Evolutionary conservation across 2,888 invertebrate species (phyloP).

Genomic region (Dynastes grantii): DNA sequence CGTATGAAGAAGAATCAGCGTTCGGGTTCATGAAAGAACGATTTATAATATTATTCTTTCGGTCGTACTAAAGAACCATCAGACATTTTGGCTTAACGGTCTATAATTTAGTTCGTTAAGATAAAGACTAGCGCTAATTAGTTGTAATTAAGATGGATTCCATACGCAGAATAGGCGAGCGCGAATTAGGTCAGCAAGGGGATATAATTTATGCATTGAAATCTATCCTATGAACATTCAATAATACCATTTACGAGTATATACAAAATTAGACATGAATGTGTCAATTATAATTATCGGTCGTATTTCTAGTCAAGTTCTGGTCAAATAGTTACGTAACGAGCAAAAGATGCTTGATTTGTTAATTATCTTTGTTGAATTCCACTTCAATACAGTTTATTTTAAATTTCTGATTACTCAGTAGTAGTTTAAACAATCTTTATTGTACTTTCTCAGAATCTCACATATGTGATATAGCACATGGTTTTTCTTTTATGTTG

Average conservation of each 20-base stretch:
- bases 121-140: constrained; percentile 32
- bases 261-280: too few relatives aligned
- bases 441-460: too few relatives aligned
- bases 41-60: not conserved
- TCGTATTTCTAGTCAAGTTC: too few relatives aligned
- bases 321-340: too few relatives aligned
- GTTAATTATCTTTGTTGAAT: too few relatives aligned
- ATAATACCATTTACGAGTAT: not conserved
- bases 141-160: constrained; percentile 27
- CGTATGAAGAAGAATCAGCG: not conserved
- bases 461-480: too few relatives aligned
- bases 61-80: not conserved
- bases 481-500: too few relatives aligned
- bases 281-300: too few relatives aligned
- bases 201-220: constrained; percentile 15
- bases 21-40: not conserved
- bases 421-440: too few relatives aligned
- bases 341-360: too few relatives aligned
- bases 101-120: constrained; percentile 40
- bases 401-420: too few relatives aligned
- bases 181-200: constrained; percentile 16
- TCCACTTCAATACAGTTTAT: too few relatives aligned
- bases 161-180: not conserved
- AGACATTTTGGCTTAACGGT: constrained; percentile 14
- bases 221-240: constrained; percentile 2